Percentiles rank a stretch among this genome's conserved stretches.
Conservation (phyloP, 2,113 vertebrate species). For the Merops nubicus region DNA sequence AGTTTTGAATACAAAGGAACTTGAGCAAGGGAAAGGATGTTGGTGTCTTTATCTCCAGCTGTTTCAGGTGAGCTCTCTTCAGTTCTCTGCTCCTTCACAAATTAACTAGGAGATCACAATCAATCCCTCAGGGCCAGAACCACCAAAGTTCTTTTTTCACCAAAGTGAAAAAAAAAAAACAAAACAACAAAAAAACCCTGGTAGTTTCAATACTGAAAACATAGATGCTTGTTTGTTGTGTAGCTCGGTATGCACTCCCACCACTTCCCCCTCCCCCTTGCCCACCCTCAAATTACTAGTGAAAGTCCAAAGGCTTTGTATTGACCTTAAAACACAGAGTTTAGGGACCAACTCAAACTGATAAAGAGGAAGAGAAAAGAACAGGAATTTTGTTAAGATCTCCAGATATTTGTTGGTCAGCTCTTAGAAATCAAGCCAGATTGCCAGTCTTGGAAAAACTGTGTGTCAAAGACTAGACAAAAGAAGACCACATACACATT, state of each 20-base stretch:
- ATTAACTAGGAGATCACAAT: background rate
- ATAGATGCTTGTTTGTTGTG: background rate
- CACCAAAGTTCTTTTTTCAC: background rate
- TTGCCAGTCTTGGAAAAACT: background rate
- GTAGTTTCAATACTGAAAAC: background rate
- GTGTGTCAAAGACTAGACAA: background rate
- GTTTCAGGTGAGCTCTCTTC: background rate
- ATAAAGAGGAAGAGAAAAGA: background rate
- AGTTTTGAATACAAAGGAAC: background rate
- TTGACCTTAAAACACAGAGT: background rate
- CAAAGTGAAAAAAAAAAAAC: too few species aligned
- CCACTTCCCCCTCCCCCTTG: fast-evolving
- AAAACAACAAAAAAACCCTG: background rate
- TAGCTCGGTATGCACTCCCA: background rate
- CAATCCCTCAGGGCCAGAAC: background rate
- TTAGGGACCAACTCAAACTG: background rate
- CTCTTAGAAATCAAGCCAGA: background rate
- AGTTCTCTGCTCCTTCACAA: background rate
- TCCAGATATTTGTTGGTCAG: background rate
- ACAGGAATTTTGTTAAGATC: background rate
- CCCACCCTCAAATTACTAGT: too few species aligned
- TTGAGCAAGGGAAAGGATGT: background rate
- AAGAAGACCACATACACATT: background rate
- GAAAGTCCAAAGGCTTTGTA: background rate
- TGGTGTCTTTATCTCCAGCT: background rate